Evolutionary conservation across 2,113 vertebrate species (phyloP), one percentile per base, ranked within the genome.

Genomic region (Coptodon bakossiorum): DNA sequence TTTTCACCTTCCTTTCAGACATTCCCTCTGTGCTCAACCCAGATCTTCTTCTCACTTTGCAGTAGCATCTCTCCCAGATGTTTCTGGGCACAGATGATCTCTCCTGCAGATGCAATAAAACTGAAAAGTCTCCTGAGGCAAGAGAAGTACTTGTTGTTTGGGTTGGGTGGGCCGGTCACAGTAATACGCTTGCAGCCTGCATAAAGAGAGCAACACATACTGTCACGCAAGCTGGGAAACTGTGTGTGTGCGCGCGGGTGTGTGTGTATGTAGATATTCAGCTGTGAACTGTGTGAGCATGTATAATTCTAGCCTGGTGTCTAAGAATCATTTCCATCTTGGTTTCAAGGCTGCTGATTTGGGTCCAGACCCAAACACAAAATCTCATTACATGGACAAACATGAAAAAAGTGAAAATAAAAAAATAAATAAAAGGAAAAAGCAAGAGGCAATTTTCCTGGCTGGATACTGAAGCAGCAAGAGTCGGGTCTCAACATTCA

Each of bases 141-240:
- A 59, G 45, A 73, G 45, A 76, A 73, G 82, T 50, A 87, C 78
- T 87, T 80, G 80, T 89, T 85, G 90, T 89, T 59, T 57, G 59
- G 83, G 59, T 13, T 87, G 71, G n/a, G 17, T 48, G 57, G 84
- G 78, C 48, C 9, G 9, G 90, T 87, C 82, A 81, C 76, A 86
- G 84, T 84, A 52, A 57, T 50, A 57, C 14, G 63, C 57, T 71
- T 10, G 8, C 36, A 83, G 86, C 38, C 29, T 50, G 43, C 56
- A 85, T 71, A 73, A 84, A 89, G 83, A 82, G 56, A 91, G 84
- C 81, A 91, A 83, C 86, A 81, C 86, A 86, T 78, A 78, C 83
- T 68, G 88, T 87, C 85, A 91, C 54, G 79, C 82, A 63, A 91
- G 71, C 68, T 80, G 87, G 56, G n/a, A 52, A 11, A 29, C 56